phyloP scores from a whole-genome alignment of 37 sponge, comb jelly and placozoan species.

The Crambe crambe region DNA sequence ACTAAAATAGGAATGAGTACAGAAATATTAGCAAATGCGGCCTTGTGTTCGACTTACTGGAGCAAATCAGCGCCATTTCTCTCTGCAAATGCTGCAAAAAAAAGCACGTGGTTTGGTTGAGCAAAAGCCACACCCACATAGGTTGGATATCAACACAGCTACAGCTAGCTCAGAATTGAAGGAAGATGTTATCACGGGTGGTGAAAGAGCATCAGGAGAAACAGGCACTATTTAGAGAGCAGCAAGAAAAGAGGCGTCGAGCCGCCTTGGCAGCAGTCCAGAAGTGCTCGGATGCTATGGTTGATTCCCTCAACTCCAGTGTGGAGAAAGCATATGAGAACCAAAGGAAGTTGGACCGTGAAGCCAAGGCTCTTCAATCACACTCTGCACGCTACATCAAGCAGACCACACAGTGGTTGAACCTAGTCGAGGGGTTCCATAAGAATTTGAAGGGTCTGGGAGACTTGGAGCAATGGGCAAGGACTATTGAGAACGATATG shows the following conservation, averaged over 20 bases:
- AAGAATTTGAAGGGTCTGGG: conserved; percentile 89
- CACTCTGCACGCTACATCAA: conserved; percentile 84
- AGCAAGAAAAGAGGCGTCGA: conserved; percentile 79
- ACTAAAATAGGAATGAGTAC: conserved; percentile 36
- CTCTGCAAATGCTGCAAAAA: background rate
- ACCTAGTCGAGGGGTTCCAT: conserved; percentile 90
- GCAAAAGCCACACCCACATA: background rate
- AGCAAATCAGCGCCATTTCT: conserved; percentile 92
- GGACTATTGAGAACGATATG: conserved; percentile 94
- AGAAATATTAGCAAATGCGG: background rate
- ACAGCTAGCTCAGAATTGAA: background rate
- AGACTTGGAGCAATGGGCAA: conserved; percentile 94
- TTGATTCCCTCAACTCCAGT: conserved; percentile 78
- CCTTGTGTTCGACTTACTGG: conserved; percentile 68
- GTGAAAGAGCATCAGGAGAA: conserved; percentile 86
- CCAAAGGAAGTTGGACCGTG: conserved; percentile 81
- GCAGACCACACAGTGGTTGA: conserved; percentile 89
- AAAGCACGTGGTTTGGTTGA: background rate
- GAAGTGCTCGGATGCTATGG: conserved; percentile 71
- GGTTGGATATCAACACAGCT: background rate
- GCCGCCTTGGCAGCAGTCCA: conserved; percentile 79
- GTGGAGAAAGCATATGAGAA: conserved; percentile 93
- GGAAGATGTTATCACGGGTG: conserved; percentile 84
- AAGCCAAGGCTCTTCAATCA: conserved; percentile 75
- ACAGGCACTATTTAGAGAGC: conserved; percentile 68